Evolutionary conservation across 2,797 vertebrate genomes (phyloP).

Genomic region (Squalus acanthias): DNA sequence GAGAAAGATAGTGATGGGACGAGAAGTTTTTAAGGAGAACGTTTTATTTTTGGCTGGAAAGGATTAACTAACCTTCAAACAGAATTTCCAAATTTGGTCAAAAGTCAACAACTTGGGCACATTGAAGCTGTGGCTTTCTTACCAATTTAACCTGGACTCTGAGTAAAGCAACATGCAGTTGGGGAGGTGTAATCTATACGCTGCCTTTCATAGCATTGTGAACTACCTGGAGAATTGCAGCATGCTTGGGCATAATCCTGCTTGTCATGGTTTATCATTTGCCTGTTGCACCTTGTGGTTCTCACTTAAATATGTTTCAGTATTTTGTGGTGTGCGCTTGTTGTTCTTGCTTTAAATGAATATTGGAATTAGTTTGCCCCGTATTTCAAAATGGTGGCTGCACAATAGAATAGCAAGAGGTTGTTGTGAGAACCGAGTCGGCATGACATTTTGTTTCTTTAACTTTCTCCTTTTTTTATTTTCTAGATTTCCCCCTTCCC

Average conservation of each 20-base stretch:
- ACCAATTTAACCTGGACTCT: background rate
- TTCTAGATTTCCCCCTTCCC: background rate
- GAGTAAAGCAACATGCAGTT: background rate
- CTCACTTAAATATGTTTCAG: background rate
- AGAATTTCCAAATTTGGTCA: background rate
- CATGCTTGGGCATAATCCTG: background rate
- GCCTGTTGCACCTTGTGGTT: background rate
- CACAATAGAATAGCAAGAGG: background rate
- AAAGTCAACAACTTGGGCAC: background rate
- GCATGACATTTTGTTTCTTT: background rate
- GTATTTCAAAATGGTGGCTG: background rate
- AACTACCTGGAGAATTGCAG: background rate
- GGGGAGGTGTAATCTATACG: slow-evolving; percentile 13
- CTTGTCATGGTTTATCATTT: slow-evolving; percentile 4
- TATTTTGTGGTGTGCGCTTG: background rate
- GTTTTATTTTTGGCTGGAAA: slow-evolving; percentile 4
- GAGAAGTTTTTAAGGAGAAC: background rate
- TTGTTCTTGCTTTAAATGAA: background rate
- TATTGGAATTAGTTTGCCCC: background rate
- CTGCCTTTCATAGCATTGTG: background rate
- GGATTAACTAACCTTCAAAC: background rate
- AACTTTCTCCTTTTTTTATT: background rate
- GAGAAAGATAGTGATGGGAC: background rate
- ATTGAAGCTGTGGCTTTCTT: background rate
- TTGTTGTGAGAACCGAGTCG: background rate